Evolutionary conservation across 2,888 invertebrate species (phyloP).

Genomic region (Sturmia bella): DNA sequence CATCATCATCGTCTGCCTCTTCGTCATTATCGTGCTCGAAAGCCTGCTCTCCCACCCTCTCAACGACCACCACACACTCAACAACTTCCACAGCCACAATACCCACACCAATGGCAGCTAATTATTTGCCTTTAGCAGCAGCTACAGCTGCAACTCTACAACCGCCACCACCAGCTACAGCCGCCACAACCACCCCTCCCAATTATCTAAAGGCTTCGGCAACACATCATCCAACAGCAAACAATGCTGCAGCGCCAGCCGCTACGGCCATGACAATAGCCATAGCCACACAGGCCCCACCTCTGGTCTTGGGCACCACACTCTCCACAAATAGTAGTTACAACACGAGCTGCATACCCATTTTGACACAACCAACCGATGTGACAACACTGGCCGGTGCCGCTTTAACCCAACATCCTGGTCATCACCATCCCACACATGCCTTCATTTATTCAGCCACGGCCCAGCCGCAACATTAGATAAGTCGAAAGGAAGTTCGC

Average conservation of each 20-base stretch:
- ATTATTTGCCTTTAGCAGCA: constrained; percentile 68
- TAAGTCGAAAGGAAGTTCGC: neutral
- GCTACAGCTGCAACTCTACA: constrained; percentile 68
- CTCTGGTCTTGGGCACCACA: constrained; percentile 73
- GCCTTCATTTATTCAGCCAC: constrained; percentile 69
- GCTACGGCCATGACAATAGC: constrained; percentile 71
- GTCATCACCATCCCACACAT: constrained; percentile 66
- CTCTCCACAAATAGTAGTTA: constrained; percentile 76
- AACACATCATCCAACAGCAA: constrained; percentile 67
- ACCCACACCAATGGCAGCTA: constrained; percentile 75
- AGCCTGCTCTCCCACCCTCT: constrained; percentile 77
- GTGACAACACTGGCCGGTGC: constrained; percentile 51
- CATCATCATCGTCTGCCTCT: constrained; percentile 78
- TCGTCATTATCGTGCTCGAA: constrained; percentile 79
- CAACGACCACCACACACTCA: constrained; percentile 76
- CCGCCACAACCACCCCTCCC: constrained; percentile 51
- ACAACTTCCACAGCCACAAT: constrained; percentile 79
- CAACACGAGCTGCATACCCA: constrained; percentile 79
- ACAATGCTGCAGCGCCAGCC: constrained; percentile 65
- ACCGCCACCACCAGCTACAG: constrained; percentile 35
- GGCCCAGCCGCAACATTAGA: constrained; percentile 68
- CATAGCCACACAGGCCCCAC: constrained; percentile 76
- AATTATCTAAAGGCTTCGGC: constrained; percentile 75
- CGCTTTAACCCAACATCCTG: constrained; percentile 71
- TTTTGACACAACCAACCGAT: constrained; percentile 74